A percentile compares a stretch with the other conserved stretches of the same genome.
Evolutionary conservation across 2,113 vertebrate species (phyloP).

Genomic region (Entomyzon cyanotis): DNA sequence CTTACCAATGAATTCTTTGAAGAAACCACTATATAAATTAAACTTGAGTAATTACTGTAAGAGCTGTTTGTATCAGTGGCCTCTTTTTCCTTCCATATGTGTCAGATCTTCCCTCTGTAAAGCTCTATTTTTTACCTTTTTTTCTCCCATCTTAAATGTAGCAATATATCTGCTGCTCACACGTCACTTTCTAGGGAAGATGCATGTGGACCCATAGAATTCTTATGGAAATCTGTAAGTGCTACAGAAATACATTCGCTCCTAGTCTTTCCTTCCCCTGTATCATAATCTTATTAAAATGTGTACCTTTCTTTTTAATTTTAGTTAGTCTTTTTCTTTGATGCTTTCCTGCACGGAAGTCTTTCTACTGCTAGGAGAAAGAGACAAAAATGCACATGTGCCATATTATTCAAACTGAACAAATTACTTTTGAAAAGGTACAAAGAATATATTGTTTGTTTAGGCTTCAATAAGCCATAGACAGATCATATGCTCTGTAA

Average conservation of each 20-base stretch:
- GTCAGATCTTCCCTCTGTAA: not conserved
- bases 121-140: not conserved
- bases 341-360: not conserved
- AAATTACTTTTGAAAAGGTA: not conserved
- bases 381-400: not conserved
- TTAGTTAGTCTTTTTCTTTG: not conserved
- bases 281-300: not conserved
- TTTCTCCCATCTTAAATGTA: not conserved
- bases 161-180: not conserved
- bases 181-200: not conserved
- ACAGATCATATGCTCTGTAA: not conserved
- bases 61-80: not conserved
- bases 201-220: not conserved
- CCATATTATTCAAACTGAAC: not conserved
- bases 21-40: not conserved
- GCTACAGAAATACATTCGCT: not conserved
- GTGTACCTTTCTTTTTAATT: not conserved
- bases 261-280: not conserved
- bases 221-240: not conserved
- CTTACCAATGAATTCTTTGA: not conserved
- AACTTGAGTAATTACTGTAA: not conserved
- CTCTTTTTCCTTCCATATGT: not conserved
- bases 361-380: not conserved
- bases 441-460: not conserved
- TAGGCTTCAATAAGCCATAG: not conserved